Evolutionary conservation across 1,140 invertebrate genomes (phyloP).

Genomic region (Ostrea edulis): DNA sequence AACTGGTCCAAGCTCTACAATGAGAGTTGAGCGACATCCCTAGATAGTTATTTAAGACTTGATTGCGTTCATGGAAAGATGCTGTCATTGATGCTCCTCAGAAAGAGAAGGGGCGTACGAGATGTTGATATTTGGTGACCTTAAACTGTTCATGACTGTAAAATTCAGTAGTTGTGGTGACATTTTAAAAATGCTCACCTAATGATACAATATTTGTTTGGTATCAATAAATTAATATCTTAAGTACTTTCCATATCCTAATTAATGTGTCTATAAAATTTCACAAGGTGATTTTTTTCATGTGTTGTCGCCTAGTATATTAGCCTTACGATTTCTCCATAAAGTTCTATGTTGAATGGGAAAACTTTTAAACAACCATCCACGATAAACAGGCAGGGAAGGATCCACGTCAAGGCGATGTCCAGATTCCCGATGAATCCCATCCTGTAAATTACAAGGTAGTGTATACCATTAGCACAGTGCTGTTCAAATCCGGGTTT

Average conservation of each 20-base stretch:
- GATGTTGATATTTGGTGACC: too few relatives aligned
- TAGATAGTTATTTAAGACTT: too few relatives aligned
- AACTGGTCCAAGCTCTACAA: too few relatives aligned
- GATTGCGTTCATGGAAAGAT: too few relatives aligned
- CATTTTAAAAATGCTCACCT: too few relatives aligned
- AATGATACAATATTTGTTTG: not conserved
- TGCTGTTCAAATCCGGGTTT: not conserved
- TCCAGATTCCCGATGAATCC: not conserved
- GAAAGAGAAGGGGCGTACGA: too few relatives aligned
- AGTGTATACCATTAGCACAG: not conserved
- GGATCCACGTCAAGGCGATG: not conserved
- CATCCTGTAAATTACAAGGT: not conserved
- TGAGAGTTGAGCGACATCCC: too few relatives aligned
- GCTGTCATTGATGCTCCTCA: too few relatives aligned
- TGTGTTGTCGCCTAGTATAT: not conserved
- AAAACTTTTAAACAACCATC: not conserved
- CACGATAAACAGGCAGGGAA: not conserved
- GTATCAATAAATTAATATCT: not conserved
- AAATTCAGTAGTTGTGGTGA: too few relatives aligned
- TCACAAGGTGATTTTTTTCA: not conserved
- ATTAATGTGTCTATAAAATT: too few relatives aligned
- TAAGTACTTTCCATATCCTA: not conserved
- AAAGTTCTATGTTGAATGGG: conserved; percentile 11
- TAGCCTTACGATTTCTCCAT: conserved; percentile 17
- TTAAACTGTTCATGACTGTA: too few relatives aligned